These are phyloP conservation scores for Penaeus indicus DNA, from an alignment of 1,140 invertebrate genomes.

Conservation along the genomic window DNA sequence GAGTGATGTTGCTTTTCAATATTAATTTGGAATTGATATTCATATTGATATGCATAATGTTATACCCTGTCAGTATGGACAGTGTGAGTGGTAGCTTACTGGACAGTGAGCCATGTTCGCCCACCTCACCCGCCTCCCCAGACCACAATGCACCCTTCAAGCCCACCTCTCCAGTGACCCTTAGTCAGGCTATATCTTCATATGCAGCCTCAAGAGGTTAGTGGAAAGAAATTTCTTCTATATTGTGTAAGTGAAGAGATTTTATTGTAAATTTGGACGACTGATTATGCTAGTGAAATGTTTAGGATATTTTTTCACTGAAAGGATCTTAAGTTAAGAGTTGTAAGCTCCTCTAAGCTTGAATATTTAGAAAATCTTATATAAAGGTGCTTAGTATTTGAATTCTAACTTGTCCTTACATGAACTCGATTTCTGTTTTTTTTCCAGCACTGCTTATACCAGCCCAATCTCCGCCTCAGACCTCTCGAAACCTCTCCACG, in stretches of 20 bases:
- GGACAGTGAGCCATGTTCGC: conserved; percentile 91
- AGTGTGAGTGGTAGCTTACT: conserved; percentile 91
- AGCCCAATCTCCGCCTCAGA: conserved; percentile 57
- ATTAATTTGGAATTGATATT: background rate
- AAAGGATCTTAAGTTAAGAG: too few relatives aligned
- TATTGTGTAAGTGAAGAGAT: background rate
- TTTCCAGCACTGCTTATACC: conserved; percentile 27
- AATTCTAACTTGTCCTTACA: background rate
- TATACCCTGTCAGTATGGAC: conserved; percentile 81
- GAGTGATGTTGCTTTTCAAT: too few relatives aligned
- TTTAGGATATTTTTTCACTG: too few relatives aligned
- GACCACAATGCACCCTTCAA: conserved; percentile 73
- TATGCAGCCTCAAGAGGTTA: conserved; percentile 69
- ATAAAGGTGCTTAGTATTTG: background rate
- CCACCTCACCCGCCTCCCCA: conserved; percentile 80
- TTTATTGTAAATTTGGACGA: too few relatives aligned
- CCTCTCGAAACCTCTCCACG: conserved; percentile 68
- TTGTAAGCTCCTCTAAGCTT: too few relatives aligned
- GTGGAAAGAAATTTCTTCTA: background rate
- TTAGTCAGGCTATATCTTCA: conserved; percentile 74
- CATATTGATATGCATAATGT: background rate
- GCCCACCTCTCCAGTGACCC: conserved; percentile 74
- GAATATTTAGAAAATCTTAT: too few relatives aligned
- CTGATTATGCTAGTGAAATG: too few relatives aligned
- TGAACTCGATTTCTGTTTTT: background rate